Percentiles rank a stretch among this genome's conserved stretches.
These are phyloP conservation scores for Catalaphyllia jardinei DNA, from an alignment of 64 coral and sea anemone genomes.

Conservation along the genomic window DNA sequence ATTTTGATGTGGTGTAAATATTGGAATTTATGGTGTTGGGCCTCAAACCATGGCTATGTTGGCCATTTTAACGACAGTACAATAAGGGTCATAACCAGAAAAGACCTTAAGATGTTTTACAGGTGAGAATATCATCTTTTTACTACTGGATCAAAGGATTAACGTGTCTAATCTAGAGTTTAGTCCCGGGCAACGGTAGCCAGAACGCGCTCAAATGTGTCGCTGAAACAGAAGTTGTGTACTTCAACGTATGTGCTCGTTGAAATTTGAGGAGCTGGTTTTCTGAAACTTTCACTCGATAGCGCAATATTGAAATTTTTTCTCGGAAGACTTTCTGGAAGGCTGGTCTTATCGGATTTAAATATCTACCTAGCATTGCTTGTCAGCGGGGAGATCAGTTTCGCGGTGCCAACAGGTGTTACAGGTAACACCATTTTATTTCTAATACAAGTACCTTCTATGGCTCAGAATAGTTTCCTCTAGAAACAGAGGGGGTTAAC, in stretches of 20 bases:
- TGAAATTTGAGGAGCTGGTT: too few species aligned
- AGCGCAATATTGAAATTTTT: too few species aligned
- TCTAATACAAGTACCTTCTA: neutral
- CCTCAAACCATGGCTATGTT: neutral
- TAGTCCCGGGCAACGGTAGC: too few species aligned
- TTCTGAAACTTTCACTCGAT: too few species aligned
- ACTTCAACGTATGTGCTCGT: too few species aligned
- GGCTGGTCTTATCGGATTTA: neutral
- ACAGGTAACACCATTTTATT: neutral
- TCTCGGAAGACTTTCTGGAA: neutral
- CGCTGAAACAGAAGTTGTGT: too few species aligned
- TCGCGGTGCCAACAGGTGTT: neutral
- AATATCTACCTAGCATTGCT: too few species aligned
- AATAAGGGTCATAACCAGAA: neutral
- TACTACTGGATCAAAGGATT: neutral
- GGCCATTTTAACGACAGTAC: neutral
- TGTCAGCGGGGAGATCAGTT: neutral
- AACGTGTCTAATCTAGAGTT: neutral
- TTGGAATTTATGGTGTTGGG: neutral
- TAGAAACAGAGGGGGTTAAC: too few species aligned
- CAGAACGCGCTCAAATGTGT: too few species aligned
- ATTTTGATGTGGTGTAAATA: too few species aligned
- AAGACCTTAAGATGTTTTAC: neutral
- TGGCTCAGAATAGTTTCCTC: neutral
- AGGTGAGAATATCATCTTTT: neutral